Evolutionary conservation across 2,888 invertebrate genomes (phyloP).

Genomic region (Caenorhabditis imperialis): DNA sequence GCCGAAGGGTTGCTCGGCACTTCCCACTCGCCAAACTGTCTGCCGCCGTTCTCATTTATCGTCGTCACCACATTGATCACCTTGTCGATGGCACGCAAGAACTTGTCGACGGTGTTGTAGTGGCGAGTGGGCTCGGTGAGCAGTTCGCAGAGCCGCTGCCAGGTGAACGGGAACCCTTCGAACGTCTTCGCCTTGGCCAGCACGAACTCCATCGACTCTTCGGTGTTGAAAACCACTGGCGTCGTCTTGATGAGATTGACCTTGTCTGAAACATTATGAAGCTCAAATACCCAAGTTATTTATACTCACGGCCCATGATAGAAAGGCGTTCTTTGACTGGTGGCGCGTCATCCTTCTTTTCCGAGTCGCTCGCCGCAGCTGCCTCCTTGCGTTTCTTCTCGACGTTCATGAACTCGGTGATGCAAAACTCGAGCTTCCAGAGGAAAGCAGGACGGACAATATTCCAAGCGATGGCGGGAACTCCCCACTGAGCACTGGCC

Average conservation of each 20-base stretch:
- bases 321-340: slow-evolving; percentile 41
- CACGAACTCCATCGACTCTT: slow-evolving; percentile 48
- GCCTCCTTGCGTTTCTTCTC: slow-evolving; percentile 33
- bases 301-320: slow-evolving; percentile 34
- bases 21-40: slow-evolving; percentile 48
- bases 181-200: slow-evolving; percentile 39
- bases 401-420: slow-evolving; percentile 41
- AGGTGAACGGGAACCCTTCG: slow-evolving; percentile 54
- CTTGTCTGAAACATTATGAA: slow-evolving; percentile 12
- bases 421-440: slow-evolving; percentile 50
- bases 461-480: slow-evolving; percentile 50
- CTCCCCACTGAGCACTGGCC: slow-evolving; percentile 50
- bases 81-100: slow-evolving; percentile 49
- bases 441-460: slow-evolving; percentile 52
- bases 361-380: slow-evolving; percentile 4
- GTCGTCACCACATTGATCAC: slow-evolving; percentile 56
- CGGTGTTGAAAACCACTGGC: slow-evolving; percentile 41
- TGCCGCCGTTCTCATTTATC: slow-evolving; percentile 43
- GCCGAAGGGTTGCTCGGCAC: slow-evolving; percentile 22
- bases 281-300: too few species aligned
- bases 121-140: slow-evolving; percentile 37
- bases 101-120: slow-evolving; percentile 45
- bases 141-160: slow-evolving; percentile 52
- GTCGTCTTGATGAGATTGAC: slow-evolving; percentile 40
- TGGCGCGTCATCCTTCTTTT: slow-evolving; percentile 16